Base-by-base conservation (phyloP, 2,113 vertebrate genomes). In the Seriola rivoliana region DNA sequence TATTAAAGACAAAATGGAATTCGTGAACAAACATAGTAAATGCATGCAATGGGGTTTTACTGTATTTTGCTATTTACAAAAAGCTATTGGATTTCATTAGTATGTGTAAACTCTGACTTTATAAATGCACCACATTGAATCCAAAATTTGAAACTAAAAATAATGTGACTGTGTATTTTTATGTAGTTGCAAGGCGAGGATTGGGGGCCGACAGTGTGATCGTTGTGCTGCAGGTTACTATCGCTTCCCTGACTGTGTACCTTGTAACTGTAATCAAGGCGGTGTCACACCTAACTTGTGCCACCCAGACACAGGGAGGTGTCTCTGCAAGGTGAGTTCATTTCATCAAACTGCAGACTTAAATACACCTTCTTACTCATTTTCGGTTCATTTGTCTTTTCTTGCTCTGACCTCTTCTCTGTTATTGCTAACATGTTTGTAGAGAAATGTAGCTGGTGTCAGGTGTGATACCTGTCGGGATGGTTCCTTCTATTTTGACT, bases 281-380 rank as follows among this genome's bases (percentile, higher is more conserved):
- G 98, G 97, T 58, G 97, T 97, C 36, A 89, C 93, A 13, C 80
- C 89, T 0, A 85, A 85, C 3, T 89, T 97, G 86, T 99, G 98
- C 3, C 89, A 99, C 93, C 94, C 95, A 0, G 87, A 92, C 54
- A 97, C 96, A 0, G 97, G 96, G 63, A 85, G 78, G 85, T 99
- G 98, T 87, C 95, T 98, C 85, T 99, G 98, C 93, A 99, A 98
- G 96, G 98, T 99, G 86, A 84, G 84, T 38, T 25, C 13, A 32
- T 23, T 19, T 44, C 25, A 62, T 58, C 5, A 12, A 36, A 36
- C 5, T 40, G 38, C 19, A 21, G 23, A n/a, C 55, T 57, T 58
- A 5, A 60, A 71, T 32, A 55, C 57, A 42, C 25, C 29, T 16
- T 46, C 8, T 34, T 25, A 6, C 36, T 65, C 25, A 21, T 42